A percentile compares a stretch with the other conserved stretches of the same genome.
Conservation (phyloP, 2,888 invertebrate genomes). For the Ochropleura plecta region DNA sequence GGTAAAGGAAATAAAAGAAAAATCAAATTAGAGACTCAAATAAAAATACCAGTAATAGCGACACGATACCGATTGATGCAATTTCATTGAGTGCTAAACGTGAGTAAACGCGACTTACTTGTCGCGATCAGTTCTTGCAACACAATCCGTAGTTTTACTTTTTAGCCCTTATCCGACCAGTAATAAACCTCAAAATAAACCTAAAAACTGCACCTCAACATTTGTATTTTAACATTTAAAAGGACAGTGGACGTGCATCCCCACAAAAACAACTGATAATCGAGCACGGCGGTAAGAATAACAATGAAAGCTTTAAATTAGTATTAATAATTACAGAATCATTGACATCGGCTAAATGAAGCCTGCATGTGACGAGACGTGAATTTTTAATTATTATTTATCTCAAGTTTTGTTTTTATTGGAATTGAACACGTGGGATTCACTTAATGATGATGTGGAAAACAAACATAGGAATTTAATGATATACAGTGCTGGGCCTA, state of each 20-base stretch:
- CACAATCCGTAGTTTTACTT: slow-evolving; percentile 67
- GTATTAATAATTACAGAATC: slow-evolving; percentile 87
- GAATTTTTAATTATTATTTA: slow-evolving; percentile 80
- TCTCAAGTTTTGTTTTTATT: slow-evolving; percentile 57
- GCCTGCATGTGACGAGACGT: slow-evolving; percentile 77
- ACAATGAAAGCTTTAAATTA: slow-evolving; percentile 88
- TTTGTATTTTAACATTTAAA: slow-evolving; percentile 75
- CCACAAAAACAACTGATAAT: slow-evolving; percentile 83
- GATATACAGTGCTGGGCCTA: background rate
- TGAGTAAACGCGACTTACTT: slow-evolving; percentile 84
- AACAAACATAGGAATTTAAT: background rate
- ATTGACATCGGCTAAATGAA: slow-evolving; percentile 84
- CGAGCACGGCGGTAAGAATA: slow-evolving; percentile 81
- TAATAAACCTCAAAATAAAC: slow-evolving; percentile 73
- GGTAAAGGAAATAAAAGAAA: slow-evolving; percentile 77
- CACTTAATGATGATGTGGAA: slow-evolving; percentile 37
- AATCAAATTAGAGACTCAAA: slow-evolving; percentile 82
- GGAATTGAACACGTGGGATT: slow-evolving; percentile 53
- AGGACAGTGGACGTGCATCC: slow-evolving; percentile 80
- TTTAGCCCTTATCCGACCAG: slow-evolving; percentile 72
- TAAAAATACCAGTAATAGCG: slow-evolving; percentile 87
- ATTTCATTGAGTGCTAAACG: slow-evolving; percentile 89
- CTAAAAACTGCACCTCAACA: slow-evolving; percentile 65
- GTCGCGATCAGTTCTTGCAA: slow-evolving; percentile 77
- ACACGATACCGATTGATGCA: slow-evolving; percentile 87